Conservation (phyloP, 2,888 invertebrate genomes). For the Drosophila koepferae region DNA sequence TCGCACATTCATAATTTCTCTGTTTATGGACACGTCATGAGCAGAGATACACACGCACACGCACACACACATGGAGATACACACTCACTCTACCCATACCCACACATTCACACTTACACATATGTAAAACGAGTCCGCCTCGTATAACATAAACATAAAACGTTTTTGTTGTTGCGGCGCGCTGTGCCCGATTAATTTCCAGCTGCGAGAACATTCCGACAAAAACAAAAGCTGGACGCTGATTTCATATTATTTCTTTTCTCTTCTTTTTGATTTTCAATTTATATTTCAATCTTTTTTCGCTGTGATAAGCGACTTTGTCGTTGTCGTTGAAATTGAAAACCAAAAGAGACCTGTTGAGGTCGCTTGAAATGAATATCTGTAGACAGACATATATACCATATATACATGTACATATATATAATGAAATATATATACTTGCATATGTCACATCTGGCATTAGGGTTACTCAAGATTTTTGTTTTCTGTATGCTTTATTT, state of each 20-base stretch:
- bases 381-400: not conserved
- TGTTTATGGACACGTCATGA: constrained; percentile 65
- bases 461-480: constrained; percentile 25
- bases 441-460: constrained; percentile 6
- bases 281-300: constrained; percentile 23
- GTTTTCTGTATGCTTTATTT: constrained; percentile 72
- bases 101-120: constrained; percentile 6
- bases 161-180: constrained; percentile 64
- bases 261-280: constrained; percentile 36
- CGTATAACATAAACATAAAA: constrained; percentile 75
- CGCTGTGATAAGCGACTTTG: constrained; percentile 71
- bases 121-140: constrained; percentile 44
- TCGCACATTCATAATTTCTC: constrained; percentile 27
- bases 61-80: constrained; percentile 15
- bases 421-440: not conserved
- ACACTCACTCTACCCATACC: constrained; percentile 1
- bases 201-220: constrained; percentile 78
- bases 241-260: constrained; percentile 41
- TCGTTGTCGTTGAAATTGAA: constrained; percentile 43
- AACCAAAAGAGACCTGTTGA: constrained; percentile 52
- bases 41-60: constrained; percentile 29
- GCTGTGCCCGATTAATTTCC: constrained; percentile 66
- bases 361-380: constrained; percentile 26
- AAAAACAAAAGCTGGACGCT: constrained; percentile 21
- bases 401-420: not conserved